Percentiles rank a stretch among this genome's conserved stretches.
Conservation (phyloP, 2,888 invertebrate species). For the Drosophila antonietae region DNA sequence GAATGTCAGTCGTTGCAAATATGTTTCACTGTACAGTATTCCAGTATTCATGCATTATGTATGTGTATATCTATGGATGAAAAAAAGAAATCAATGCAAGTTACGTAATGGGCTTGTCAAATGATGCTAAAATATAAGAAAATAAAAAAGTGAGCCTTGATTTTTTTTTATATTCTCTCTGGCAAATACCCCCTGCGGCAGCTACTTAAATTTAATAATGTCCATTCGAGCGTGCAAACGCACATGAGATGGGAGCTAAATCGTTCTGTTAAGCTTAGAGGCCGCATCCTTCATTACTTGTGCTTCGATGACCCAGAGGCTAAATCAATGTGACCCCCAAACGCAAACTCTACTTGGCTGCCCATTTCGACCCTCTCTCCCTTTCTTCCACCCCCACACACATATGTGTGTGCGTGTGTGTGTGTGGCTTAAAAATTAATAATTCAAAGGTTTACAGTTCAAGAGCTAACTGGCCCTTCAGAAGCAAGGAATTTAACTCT, state of each 20-base stretch:
- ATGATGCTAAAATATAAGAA: conserved; percentile 24
- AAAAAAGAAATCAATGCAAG: conserved; percentile 40
- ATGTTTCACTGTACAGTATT: conserved; percentile 14
- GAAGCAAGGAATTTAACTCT: conserved; percentile 14
- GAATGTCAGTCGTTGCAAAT: conserved; percentile 15
- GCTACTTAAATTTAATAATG: conserved; percentile 74
- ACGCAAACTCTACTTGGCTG: conserved; percentile 34
- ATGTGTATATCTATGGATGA: conserved; percentile 26
- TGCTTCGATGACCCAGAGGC: conserved; percentile 72
- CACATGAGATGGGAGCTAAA: conserved; percentile 53
- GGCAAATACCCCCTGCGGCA: conserved; percentile 42
- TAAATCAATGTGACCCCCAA: conserved; percentile 70
- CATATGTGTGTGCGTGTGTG: conserved; percentile 19
- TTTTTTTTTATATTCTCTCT: conserved; percentile 22
- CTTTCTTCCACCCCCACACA: not conserved
- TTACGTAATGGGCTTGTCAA: conserved; percentile 29
- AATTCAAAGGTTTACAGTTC: conserved; percentile 74
- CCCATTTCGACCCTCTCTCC: conserved; percentile 43
- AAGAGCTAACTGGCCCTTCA: conserved; percentile 43
- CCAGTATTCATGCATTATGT: conserved; percentile 64
- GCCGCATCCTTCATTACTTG: conserved; percentile 48
- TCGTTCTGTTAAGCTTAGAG: conserved; percentile 45
- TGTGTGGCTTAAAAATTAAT: conserved; percentile 75
- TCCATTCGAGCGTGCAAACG: conserved; percentile 57
- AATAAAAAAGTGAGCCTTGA: conserved; percentile 7